Percentiles rank a stretch among this genome's conserved stretches.
Evolutionary conservation across 2,888 invertebrate species (phyloP).

Genomic region (Mimachlamys varia): DNA sequence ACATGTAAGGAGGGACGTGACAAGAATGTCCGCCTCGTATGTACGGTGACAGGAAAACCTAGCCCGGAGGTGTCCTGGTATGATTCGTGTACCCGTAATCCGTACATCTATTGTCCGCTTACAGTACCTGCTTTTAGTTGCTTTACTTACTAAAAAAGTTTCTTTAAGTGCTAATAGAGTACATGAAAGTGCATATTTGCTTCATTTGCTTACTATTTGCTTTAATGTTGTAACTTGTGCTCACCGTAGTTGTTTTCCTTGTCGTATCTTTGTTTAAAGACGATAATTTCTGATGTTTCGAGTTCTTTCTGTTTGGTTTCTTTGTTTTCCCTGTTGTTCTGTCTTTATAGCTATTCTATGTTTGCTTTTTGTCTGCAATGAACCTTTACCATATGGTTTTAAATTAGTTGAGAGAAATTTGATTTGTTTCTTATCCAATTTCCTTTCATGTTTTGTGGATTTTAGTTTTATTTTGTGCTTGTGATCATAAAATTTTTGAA

Average conservation of each 20-base stretch:
- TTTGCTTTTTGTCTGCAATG: neutral
- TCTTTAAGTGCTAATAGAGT: neutral
- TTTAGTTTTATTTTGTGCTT: neutral
- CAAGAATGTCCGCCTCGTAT: constrained; percentile 3
- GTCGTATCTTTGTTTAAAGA: neutral
- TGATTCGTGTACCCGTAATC: neutral
- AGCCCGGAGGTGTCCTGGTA: neutral
- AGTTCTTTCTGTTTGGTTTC: neutral
- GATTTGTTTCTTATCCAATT: neutral
- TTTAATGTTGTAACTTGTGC: neutral
- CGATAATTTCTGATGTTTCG: neutral
- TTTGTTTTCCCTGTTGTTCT: neutral
- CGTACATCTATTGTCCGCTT: neutral
- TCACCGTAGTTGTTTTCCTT: neutral
- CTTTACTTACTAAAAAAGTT: neutral
- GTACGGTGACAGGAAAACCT: neutral
- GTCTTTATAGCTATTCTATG: neutral
- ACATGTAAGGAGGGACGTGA: constrained; percentile 1
- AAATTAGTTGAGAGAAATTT: neutral
- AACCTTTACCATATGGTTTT: neutral
- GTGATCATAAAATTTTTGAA: no score
- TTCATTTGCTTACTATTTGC: neutral
- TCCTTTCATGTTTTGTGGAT: neutral
- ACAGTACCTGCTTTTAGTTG: neutral
- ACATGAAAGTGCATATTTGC: neutral